These are phyloP conservation scores for Platanista minor DNA, from an alignment of 2,113 vertebrate species.

Conservation along the genomic window DNA sequence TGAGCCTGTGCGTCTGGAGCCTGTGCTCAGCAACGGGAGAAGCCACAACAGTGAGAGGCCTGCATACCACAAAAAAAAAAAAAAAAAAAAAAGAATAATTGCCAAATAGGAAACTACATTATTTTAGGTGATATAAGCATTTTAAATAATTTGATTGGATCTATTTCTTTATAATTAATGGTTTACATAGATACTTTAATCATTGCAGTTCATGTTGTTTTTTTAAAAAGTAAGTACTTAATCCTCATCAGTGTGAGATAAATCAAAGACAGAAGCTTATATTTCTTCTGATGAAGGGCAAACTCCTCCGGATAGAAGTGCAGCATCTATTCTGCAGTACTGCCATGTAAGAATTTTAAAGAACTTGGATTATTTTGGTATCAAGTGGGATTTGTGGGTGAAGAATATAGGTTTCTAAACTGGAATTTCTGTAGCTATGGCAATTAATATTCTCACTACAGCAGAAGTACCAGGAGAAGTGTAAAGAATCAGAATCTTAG, in stretches of 20 bases:
- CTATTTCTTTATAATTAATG: constrained; percentile 21
- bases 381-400: background rate
- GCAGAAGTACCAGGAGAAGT: background rate
- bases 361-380: constrained; percentile 2
- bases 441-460: background rate
- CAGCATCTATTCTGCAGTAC: background rate
- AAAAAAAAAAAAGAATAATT: too few relatives aligned
- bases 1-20: too few relatives aligned
- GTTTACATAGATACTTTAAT: background rate
- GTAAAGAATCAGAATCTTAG: constrained; percentile 18
- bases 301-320: background rate
- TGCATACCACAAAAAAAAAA: too few relatives aligned
- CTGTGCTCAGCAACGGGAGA: too few relatives aligned
- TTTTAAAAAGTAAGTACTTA: background rate
- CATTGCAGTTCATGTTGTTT: background rate
- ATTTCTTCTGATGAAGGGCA: constrained; percentile 1
- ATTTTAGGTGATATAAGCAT: background rate
- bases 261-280: background rate
- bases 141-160: constrained; percentile 3
- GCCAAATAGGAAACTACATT: background rate
- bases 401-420: constrained; percentile 19
- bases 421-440: background rate
- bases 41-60: too few relatives aligned
- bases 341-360: background rate
- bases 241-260: background rate